Evolutionary conservation across 1,140 invertebrate genomes (phyloP), one percentile per base, ranked within the genome.

Genomic region (Drosophila virilis): DNA sequence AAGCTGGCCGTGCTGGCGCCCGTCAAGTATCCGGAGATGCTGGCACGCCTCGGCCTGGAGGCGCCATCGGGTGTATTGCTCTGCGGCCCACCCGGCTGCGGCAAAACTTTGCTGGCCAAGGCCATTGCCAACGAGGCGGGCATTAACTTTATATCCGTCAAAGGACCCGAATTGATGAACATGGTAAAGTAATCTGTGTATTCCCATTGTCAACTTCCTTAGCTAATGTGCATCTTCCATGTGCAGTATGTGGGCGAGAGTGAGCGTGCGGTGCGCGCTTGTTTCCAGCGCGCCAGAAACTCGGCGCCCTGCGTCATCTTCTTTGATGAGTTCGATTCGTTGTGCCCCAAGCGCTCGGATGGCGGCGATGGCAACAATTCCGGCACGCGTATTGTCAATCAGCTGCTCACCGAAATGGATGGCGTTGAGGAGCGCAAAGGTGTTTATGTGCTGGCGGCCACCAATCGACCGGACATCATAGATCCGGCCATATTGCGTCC

Each of bases 261-360:
- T 94, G 99, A 99, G 93, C 94, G 97, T 83, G 98, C 98, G 4
- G 98, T 99, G 0, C 93, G 99, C 40, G 96, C 98, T 22, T 97
- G 98, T 84, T 99, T 99, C 92, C 95, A 97, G 89, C 94, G 98
- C 74, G 99, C 98, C 0, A 93, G 96, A 46, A 98, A 99, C 93
- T 99, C 98, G 0, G 94, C 97, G 0, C 99, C 99, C 0, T 99
- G 99, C 93, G 98, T 99, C 10, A 99, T 99, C 91, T 99, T 99
- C 93, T 99, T 99, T 92, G 99, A 99, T 92, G 99, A 99, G 93
- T 95, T 99, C 72, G 99, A 99, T 93, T 97, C 99, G 0, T 92
- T 99, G 7, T 99, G 98, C 92, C 98, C 98, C 0, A 96, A 96
- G 83, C 94, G 98, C 91, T 96, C 95, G 6, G 96, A 96, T 52